Evolutionary conservation across 1,140 invertebrate species (phyloP).

Genomic region (Hycleus phaleratus): DNA sequence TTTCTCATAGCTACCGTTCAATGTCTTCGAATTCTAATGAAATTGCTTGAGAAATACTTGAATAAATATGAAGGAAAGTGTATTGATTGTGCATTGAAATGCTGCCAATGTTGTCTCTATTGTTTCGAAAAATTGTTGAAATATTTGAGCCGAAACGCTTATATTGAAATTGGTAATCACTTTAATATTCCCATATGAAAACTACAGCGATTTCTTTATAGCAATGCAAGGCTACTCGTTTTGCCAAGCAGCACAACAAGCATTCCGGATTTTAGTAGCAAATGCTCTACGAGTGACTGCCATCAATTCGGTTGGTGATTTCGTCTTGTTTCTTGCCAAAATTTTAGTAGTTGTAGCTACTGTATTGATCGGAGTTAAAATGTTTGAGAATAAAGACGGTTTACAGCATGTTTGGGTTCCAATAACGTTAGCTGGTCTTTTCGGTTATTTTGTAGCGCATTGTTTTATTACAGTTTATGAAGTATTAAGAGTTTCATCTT

Average conservation of each 20-base stretch:
- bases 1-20: conserved; percentile 65
- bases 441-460: conserved; percentile 64
- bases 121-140: conserved; percentile 67
- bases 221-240: conserved; percentile 66
- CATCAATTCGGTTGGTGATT: conserved; percentile 73
- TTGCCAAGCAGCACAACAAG: conserved; percentile 55
- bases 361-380: conserved; percentile 50
- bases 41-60: conserved; percentile 19
- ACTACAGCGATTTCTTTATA: conserved; percentile 35
- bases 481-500: conserved; percentile 41
- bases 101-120: conserved; percentile 65
- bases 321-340: conserved; percentile 69
- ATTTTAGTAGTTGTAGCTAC: conserved; percentile 58
- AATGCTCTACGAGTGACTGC: conserved; percentile 64
- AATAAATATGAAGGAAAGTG: conserved; percentile 14
- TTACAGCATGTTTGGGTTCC: conserved; percentile 62
- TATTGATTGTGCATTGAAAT: conserved; percentile 43
- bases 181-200: too few species aligned
- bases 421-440: conserved; percentile 54
- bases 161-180: conserved; percentile 62
- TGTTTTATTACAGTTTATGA: conserved; percentile 73
- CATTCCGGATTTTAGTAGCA: conserved; percentile 50
- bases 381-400: conserved; percentile 50
- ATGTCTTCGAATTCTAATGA: conserved; percentile 41
- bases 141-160: conserved; percentile 68